Evolutionary conservation across 2,888 invertebrate genomes (phyloP).

Genomic region (Nemotelus nigrinus): DNA sequence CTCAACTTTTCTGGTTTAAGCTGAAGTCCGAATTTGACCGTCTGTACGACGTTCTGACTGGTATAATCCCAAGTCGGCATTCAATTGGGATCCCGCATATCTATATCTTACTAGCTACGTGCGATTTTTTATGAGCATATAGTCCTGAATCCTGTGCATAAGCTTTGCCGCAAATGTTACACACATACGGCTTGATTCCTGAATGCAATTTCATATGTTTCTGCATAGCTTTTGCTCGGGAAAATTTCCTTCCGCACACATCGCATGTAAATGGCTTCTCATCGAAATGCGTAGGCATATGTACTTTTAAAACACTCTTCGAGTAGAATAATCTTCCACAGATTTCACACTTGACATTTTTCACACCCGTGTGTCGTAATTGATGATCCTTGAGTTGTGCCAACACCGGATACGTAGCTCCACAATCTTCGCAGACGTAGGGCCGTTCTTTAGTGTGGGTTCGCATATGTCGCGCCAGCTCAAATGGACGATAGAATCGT

Average conservation of each 20-base stretch:
- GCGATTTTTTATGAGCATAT: conserved; percentile 38
- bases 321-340: conserved; percentile 56
- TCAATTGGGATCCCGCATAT: no score
- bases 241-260: conserved; percentile 55
- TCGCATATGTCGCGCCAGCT: conserved; percentile 60
- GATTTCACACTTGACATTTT: conserved; percentile 55
- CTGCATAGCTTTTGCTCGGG: conserved; percentile 57
- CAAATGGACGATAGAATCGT: conserved; percentile 59
- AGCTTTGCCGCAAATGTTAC: conserved; percentile 50
- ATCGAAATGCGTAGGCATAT: conserved; percentile 56
- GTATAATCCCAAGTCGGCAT: no score
- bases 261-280: conserved; percentile 55
- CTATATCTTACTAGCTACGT: conserved; percentile 5
- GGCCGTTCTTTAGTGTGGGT: conserved; percentile 70
- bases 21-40: no score
- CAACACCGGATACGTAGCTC: conserved; percentile 55
- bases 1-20: no score
- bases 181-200: conserved; percentile 49
- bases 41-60: no score
- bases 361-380: conserved; percentile 55
- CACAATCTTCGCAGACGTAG: conserved; percentile 59
- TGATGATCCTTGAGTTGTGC: conserved; percentile 57
- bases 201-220: conserved; percentile 57
- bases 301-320: conserved; percentile 57
- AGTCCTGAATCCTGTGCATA: conserved; percentile 52